A percentile compares a stretch with the other conserved stretches of the same genome.
These are phyloP conservation scores for Rattus norvegicus DNA, from an alignment of 2,113 vertebrate species.

Conservation along the genomic window DNA sequence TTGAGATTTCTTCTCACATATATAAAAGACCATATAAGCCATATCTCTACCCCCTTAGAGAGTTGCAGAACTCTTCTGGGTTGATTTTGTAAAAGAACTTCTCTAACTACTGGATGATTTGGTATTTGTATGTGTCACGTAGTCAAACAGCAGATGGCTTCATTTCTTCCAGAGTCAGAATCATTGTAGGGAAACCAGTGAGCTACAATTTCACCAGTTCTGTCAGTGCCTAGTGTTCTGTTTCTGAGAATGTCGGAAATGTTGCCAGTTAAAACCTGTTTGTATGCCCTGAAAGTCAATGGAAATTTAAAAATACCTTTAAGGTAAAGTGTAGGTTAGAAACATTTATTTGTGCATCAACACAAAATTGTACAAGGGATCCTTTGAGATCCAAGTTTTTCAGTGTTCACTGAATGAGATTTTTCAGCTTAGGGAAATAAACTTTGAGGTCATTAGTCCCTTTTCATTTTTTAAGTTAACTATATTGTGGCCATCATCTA, in stretches of 20 bases:
- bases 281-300: slow-evolving; percentile 1
- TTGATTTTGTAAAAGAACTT: slow-evolving; percentile 37
- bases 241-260: slow-evolving; percentile 3
- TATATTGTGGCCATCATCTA: slow-evolving; percentile 34
- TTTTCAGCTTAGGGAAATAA: too few species aligned
- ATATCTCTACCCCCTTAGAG: neutral
- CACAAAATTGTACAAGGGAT: neutral
- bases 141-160: neutral
- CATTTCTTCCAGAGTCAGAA: slow-evolving; percentile 17
- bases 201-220: neutral
- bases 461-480: slow-evolving; percentile 54
- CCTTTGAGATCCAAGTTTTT: neutral
- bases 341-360: slow-evolving; percentile 18
- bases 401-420: neutral
- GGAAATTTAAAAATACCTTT: slow-evolving; percentile 18
- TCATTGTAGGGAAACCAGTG: neutral
- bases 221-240: neutral
- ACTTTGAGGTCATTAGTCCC: neutral
- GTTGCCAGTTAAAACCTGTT: slow-evolving; percentile 3
- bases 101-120: slow-evolving; percentile 29
- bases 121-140: neutral
- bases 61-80: slow-evolving; percentile 7
- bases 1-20: slow-evolving; percentile 19
- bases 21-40: slow-evolving; percentile 44
- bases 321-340: neutral